A percentile compares a stretch with the other conserved stretches of the same genome.
Evolutionary conservation across 53 echinoderm and acorn worm species (phyloP).

Genomic region (Mesocentrotus franciscanus): DNA sequence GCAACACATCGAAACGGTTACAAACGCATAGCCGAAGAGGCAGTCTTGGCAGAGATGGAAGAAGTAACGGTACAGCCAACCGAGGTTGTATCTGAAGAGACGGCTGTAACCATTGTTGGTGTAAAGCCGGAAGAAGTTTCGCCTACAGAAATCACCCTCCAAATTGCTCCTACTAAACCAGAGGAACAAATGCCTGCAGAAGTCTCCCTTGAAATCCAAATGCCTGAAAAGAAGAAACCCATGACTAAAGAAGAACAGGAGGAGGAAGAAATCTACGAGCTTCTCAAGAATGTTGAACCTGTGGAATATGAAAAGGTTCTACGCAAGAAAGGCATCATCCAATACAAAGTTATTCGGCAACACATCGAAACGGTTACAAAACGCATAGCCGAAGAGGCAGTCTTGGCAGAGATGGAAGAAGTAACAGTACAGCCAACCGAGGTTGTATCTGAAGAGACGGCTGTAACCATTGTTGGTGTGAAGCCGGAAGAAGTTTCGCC

Average conservation of each 20-base stretch:
- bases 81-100: constrained; percentile 2
- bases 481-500: not conserved
- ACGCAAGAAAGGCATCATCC: constrained; percentile 66
- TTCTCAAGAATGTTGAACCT: constrained; percentile 76
- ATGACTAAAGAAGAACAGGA: constrained; percentile 6
- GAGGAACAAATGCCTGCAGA: not conserved
- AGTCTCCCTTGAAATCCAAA: not conserved
- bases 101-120: not conserved
- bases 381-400: constrained; percentile 65
- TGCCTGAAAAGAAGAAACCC: constrained; percentile 43
- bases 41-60: constrained; percentile 29
- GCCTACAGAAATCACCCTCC: constrained; percentile 45
- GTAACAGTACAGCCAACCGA: constrained; percentile 30
- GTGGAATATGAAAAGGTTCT: constrained; percentile 72
- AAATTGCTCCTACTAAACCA: constrained; percentile 56
- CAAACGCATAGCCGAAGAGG: constrained; percentile 59
- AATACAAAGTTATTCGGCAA: constrained; percentile 68
- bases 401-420: not conserved
- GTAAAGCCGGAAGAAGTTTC: constrained; percentile 39
- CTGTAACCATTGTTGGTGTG: not conserved
- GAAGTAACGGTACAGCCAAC: not conserved
- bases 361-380: constrained; percentile 70
- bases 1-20: too few relatives aligned
- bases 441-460: not conserved
- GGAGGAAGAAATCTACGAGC: constrained; percentile 75